These are phyloP conservation scores for Xylota segnis DNA, from an alignment of 2,888 invertebrate genomes.

Conservation along the genomic window DNA sequence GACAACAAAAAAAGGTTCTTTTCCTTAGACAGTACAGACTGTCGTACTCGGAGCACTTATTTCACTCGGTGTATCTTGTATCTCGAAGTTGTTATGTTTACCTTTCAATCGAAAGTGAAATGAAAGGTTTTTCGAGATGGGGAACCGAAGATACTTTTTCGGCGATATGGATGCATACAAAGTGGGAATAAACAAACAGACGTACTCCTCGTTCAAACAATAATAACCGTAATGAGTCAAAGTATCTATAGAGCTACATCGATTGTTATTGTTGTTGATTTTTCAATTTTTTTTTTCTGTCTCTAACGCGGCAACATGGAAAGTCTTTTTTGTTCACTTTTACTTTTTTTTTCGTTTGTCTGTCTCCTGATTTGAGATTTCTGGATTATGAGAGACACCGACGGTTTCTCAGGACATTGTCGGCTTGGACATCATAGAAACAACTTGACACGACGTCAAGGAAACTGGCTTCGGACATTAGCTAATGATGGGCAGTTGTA, in stretches of 20 bases:
- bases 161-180: conserved; percentile 63
- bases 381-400: neutral
- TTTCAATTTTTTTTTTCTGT: conserved; percentile 18
- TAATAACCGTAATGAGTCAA: conserved; percentile 73
- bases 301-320: conserved; percentile 48
- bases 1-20: conserved; percentile 34
- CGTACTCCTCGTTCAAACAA: conserved; percentile 33
- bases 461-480: conserved; percentile 20
- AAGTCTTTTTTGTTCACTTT: conserved; percentile 51
- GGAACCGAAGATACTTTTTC: conserved; percentile 55
- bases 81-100: conserved; percentile 30
- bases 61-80: conserved; percentile 23
- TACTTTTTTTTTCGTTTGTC: conserved; percentile 28
- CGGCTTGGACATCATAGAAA: neutral
- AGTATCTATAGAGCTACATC: conserved; percentile 41
- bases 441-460: conserved; percentile 49
- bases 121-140: conserved; percentile 56
- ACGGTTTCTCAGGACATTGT: neutral
- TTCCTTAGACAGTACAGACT: conserved; percentile 10
- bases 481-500: conserved; percentile 40
- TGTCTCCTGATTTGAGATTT: neutral
- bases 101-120: conserved; percentile 77
- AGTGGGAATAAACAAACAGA: conserved; percentile 27
- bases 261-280: conserved; percentile 57
- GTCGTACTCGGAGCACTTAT: conserved; percentile 28